Evolutionary conservation across 2,888 invertebrate genomes (phyloP), one percentile per base, ranked within the genome.

Genomic region (Formica aserva): DNA sequence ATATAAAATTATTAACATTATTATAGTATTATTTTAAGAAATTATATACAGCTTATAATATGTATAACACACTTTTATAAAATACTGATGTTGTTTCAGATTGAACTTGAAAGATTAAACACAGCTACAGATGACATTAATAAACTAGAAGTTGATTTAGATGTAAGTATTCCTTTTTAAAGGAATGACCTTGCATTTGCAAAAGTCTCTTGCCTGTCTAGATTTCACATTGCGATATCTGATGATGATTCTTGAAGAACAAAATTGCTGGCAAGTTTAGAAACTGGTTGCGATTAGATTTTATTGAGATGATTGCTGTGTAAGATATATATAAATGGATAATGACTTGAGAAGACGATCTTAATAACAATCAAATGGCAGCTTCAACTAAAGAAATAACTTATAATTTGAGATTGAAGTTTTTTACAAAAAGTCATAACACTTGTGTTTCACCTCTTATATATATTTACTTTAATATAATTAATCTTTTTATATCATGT

Each of bases 51-150:
- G 11, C 22, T 65, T 22, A 18, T 32, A 22, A 15, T 35, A 1
- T 35, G 4, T 71, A 13, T 32, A 35, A 22, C 35, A 4, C 29
- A 0, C 26, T 57, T 18, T 26, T 18, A 48, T 35, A 22, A 32
- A 76, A 65, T 45, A 67, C 74, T 57, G 55, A 38, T 55, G 62
- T 86, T 82, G 26, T 94, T 94, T 66, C 94, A 97, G 97, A 96
- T 98, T 92, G 98, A 98, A 95, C 95, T 98, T 94, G 98, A 98
- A 94, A 97, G 97, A 92, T 95, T 98, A 85, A 98, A 98, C 95
- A 97, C 97, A 92, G 97, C 98, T 38, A 98, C 98, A 77, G 98
- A 98, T 95, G 98, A 98, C 95, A 98, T 98, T 92, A 98, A 98
- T 95, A 97, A 97, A 92, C 96, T 98, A 87, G 98, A 98, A 95